phyloP scores from a whole-genome alignment of 2,797 vertebrate genomes.

The Typhlichthys subterraneus region DNA sequence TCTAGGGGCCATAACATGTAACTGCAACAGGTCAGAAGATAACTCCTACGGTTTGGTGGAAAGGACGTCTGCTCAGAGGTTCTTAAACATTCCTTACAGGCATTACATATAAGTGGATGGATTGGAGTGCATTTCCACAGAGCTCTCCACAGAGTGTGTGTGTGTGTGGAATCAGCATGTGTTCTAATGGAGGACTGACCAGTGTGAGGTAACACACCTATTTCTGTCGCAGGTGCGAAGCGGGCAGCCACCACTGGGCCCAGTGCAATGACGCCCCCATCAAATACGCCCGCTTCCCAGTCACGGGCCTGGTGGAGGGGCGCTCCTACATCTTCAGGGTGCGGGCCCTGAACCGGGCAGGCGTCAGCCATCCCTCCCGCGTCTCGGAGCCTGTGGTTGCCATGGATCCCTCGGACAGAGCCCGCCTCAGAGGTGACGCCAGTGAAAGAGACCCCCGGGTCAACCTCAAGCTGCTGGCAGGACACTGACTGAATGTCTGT shows the following conservation, averaged over 20 bases:
- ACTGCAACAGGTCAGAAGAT: no score
- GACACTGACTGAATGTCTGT: background rate
- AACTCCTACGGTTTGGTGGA: no score
- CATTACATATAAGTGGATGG: no score
- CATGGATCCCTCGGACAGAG: constrained; percentile 92
- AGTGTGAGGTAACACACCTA: background rate
- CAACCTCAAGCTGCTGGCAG: background rate
- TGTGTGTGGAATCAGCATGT: background rate
- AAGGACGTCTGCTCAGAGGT: no score
- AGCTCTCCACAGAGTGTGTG: background rate
- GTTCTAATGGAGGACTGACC: background rate
- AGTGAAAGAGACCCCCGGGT: background rate
- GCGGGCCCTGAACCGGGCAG: constrained; percentile 87
- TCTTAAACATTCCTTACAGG: no score
- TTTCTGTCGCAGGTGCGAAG: constrained; percentile 84
- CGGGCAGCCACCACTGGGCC: constrained; percentile 90
- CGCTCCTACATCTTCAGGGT: constrained; percentile 93
- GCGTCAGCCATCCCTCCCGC: constrained; percentile 88
- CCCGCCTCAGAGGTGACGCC: constrained; percentile 86
- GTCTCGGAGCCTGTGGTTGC: constrained; percentile 89
- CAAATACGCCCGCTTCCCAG: constrained; percentile 96
- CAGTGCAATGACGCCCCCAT: constrained; percentile 95
- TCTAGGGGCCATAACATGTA: no score
- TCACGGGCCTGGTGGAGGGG: constrained; percentile 94
- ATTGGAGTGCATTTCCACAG: no score